Percentiles rank a stretch among this genome's conserved stretches.
phyloP scores from a whole-genome alignment of 2,797 vertebrate genomes.

The Acanthis flammea region DNA sequence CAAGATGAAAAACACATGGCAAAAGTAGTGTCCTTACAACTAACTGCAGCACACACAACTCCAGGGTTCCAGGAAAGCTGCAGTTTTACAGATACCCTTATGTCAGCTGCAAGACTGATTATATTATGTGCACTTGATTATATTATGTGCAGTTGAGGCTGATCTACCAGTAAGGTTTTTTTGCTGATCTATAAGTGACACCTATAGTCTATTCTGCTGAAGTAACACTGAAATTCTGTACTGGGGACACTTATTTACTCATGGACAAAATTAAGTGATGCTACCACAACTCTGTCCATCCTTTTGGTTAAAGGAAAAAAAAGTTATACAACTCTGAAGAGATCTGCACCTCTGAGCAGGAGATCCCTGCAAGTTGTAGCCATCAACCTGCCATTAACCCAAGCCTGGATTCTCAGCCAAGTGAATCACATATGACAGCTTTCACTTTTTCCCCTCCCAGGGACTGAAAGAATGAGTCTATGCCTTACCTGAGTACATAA shows the following conservation, averaged over 20 bases:
- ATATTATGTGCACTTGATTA: not conserved
- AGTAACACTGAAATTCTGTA: not conserved
- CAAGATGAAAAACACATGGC: constrained; percentile 14
- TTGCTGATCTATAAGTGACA: not conserved
- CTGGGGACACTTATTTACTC: not conserved
- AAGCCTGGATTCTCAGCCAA: not conserved
- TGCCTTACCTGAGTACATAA: constrained; percentile 99
- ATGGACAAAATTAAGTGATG: not conserved
- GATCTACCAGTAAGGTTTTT: not conserved
- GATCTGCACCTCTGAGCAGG: not conserved
- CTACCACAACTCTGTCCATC: not conserved
- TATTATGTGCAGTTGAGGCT: not conserved
- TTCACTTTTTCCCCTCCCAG: not conserved
- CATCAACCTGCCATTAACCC: not conserved
- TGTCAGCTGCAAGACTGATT: not conserved
- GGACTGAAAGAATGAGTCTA: not conserved
- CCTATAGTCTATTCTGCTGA: not conserved
- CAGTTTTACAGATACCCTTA: not conserved
- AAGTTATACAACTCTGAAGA: not conserved
- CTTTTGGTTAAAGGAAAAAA: not conserved
- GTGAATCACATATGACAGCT: not conserved
- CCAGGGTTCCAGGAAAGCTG: not conserved
- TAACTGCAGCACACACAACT: not conserved
- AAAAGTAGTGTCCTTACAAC: not conserved
- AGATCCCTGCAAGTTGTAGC: not conserved